Base-by-base conservation (phyloP, 2,797 vertebrate genomes). In the Vultur gryphus region DNA sequence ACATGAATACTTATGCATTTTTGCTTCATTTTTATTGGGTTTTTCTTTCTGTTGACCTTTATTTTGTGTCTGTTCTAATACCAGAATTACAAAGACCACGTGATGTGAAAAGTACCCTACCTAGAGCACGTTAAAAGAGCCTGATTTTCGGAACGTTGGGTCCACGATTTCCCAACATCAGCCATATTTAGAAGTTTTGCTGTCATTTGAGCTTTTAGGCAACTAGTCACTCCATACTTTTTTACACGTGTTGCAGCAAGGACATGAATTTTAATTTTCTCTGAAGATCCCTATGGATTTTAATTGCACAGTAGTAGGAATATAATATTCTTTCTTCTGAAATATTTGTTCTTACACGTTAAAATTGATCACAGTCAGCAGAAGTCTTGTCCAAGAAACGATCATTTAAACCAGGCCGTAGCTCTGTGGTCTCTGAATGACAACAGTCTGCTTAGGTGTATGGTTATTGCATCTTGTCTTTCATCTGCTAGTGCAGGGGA, bases 1-100 rank as follows among this genome's bases (percentile, higher is more conserved):
- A 49, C 3, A 4, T 44, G 61, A 86, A 90, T 81, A 55, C 9
- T 54, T 29, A 75, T 21, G 28, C 12, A 51, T 75, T 84, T 91
- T 88, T 58, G 3, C 16, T 69, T 88, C 41, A 41, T 72, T 61
- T 33, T 35, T 52, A 65, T 44, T 79, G 44, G 7, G 6, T 5
- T 89, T 75, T 76, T 88, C 39, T 71, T 61, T 79, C 61, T 72
- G 26, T 39, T 93, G 65, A 88, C 37, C 57, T 94, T 94, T 96
- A 71, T 91, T 89, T 76, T 31, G 7, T 80, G 61, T 65, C 71
- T 89, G 20, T 69, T 78, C 78, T 81, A 78, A 39, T 43, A 85
- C 46, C 49, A 81, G 57, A 72, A 69, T 71, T 76, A 61, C 35
- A 84, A 80, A 93, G 58, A 67, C 10, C 29, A n/a, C 49, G 41